These are phyloP conservation scores for Python bivittatus DNA, from an alignment of 2,113 vertebrate species.

Conservation along the genomic window DNA sequence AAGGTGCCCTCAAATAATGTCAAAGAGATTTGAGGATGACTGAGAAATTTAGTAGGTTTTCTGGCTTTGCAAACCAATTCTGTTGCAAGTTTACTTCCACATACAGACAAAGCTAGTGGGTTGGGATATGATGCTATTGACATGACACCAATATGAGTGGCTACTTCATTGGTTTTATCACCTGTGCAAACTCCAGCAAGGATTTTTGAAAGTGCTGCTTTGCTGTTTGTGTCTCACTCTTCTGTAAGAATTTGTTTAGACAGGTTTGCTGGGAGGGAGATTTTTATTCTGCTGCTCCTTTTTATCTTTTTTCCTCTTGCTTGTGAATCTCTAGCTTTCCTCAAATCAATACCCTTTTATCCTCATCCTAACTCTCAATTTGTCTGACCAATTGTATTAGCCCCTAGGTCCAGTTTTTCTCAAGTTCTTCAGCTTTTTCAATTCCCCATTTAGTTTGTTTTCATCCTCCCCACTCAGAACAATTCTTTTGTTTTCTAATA, in stretches of 20 bases:
- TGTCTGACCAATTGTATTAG: background rate
- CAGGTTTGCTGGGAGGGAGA: background rate
- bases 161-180: background rate
- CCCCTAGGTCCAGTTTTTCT: background rate
- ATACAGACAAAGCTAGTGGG: background rate
- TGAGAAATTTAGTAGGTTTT: background rate
- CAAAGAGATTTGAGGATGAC: background rate
- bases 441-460: background rate
- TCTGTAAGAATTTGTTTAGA: background rate
- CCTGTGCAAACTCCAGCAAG: background rate
- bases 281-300: background rate
- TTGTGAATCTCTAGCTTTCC: background rate
- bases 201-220: background rate
- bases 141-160: background rate
- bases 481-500: background rate
- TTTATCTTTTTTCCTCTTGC: background rate
- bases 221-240: background rate
- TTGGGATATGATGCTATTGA: background rate
- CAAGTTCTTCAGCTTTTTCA: background rate
- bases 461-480: background rate
- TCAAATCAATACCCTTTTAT: background rate
- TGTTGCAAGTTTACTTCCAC: background rate
- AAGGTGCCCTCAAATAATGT: background rate
- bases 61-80: background rate
- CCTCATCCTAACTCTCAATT: background rate